Base-by-base conservation (phyloP, 2,113 vertebrate genomes). In the Daboia siamensis region DNA sequence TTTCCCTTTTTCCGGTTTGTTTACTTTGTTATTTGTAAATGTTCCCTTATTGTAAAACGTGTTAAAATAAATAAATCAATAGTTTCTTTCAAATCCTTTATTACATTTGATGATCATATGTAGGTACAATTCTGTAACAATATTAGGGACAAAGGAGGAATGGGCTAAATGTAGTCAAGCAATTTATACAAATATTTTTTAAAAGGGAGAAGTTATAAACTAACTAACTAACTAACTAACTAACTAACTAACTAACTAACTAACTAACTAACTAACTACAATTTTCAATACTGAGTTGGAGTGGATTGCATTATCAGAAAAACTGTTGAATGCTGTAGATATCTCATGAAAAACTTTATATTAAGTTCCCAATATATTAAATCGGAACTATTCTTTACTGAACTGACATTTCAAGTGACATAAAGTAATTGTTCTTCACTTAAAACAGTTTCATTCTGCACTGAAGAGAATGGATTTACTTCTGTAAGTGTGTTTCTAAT, bases 401-500 rank as follows among this genome's bases (percentile, higher is more conserved):
- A 90, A 95, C 93, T 92, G 39, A 94, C 95, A 95, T 86, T 88
- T 95, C 94, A 80, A 54, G n/a, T 89, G 39, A 90, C 90, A 61
- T 85, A 39, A 95, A 91, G 93, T 74, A 55, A 89, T 91, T 96
- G 33, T 91, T 91, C 95, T 97, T 97, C 94, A 92, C 88, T 90
- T 90, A 96, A 97, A 97, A 95, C 96, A 96, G 96, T 97, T 96
- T 97, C 95, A 95, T 92, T 96, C 95, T 95, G 90, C 93, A 96
- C 80, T 93, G 93, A 96, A 97, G 96, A 95, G 85, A 95, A 54
- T 93, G 93, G 90, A 24, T 86, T 96, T 69, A 91, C 93, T 94
- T 96, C 88, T 95, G 94, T 93, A 96, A 97, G 95, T 97, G 96
- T 98, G 98, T 97, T 98, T 98, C 97, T 96, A 98, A 98, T 98